Conservation (phyloP, 2,113 vertebrate species). For the Dendrocopos noguchii region DNA sequence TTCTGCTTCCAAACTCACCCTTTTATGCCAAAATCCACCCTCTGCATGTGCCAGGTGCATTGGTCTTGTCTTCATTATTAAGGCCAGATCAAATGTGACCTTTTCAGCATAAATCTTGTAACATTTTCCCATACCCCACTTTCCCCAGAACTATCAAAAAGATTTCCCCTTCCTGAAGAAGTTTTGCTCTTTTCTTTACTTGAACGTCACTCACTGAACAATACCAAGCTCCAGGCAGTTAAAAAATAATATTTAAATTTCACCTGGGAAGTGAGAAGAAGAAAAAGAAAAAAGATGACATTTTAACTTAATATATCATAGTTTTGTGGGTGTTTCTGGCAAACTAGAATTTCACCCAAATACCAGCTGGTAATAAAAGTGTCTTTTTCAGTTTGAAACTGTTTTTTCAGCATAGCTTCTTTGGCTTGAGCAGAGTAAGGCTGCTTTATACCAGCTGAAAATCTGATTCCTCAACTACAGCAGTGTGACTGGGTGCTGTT, state of each 20-base stretch:
- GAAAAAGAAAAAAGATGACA: not conserved
- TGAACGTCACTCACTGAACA: not conserved
- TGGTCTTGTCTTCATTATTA: not conserved
- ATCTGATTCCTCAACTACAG: constrained; percentile 7
- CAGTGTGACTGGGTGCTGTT: constrained; percentile 73
- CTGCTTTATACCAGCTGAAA: constrained; percentile 41
- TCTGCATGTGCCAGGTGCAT: not conserved
- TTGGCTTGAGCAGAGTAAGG: not conserved
- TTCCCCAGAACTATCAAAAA: constrained; percentile 8
- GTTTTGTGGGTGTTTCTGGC: not conserved
- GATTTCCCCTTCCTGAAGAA: constrained; percentile 12
- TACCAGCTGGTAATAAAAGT: not conserved
- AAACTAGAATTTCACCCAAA: constrained; percentile 17
- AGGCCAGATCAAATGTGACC: not conserved
- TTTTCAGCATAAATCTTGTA: constrained; percentile 11
- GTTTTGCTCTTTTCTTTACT: not conserved
- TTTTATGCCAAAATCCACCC: not conserved
- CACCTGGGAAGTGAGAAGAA: not conserved
- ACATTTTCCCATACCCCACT: not conserved
- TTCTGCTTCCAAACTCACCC: not conserved
- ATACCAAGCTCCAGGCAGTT: not conserved
- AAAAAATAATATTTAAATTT: not conserved
- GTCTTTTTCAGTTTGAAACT: not conserved
- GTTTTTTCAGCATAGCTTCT: not conserved
- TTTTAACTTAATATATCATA: not conserved